Conservation (phyloP, 1,140 invertebrate species). For the Cydia amplana region DNA sequence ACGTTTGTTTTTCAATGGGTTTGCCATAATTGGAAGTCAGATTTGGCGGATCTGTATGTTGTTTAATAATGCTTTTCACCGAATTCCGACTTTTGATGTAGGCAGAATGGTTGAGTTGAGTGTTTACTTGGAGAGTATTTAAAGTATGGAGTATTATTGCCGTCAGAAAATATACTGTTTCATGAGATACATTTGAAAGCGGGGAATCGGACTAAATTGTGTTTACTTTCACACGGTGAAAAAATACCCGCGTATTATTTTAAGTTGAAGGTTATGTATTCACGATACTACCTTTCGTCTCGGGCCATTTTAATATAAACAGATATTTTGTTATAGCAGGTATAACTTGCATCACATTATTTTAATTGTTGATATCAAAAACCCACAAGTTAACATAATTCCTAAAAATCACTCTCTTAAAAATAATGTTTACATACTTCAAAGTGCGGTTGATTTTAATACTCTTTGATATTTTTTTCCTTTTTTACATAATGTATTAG, state of each 20-base stretch:
- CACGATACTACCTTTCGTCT: too few species aligned
- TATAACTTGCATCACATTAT: too few species aligned
- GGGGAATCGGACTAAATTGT: neutral
- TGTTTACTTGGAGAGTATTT: conserved; percentile 18
- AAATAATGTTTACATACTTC: too few species aligned
- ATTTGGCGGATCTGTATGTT: neutral
- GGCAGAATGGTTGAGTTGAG: neutral
- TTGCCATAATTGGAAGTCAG: conserved; percentile 19
- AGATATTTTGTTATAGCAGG: too few species aligned
- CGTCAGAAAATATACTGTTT: neutral
- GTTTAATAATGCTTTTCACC: conserved; percentile 8
- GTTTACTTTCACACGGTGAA: neutral
- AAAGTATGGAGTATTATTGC: conserved; percentile 4
- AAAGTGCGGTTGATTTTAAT: too few species aligned
- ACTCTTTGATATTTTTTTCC: too few species aligned
- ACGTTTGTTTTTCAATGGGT: conserved; percentile 4
- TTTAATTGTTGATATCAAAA: too few species aligned
- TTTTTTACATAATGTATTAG: neutral
- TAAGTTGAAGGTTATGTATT: too few species aligned
- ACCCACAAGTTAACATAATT: too few species aligned
- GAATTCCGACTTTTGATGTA: conserved; percentile 24
- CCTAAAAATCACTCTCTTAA: too few species aligned
- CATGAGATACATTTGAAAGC: neutral
- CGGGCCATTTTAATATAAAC: too few species aligned
- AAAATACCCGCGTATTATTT: too few species aligned